Evolutionary conservation across 64 coral and sea anemone species (phyloP).

Genomic region (Porites lutea): DNA sequence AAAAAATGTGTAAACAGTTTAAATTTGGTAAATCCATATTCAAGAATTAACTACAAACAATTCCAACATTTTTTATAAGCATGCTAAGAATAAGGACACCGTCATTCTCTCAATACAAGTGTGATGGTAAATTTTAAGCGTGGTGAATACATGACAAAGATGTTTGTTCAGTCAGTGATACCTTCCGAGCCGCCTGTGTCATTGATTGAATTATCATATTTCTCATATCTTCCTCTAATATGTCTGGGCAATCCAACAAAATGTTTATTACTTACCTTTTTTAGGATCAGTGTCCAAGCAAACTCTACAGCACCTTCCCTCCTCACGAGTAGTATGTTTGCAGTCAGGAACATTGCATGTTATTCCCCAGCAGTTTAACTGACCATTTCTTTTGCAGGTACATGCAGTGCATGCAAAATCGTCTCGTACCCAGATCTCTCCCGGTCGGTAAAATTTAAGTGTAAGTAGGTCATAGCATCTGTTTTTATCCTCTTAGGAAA

Average conservation of each 20-base stretch:
- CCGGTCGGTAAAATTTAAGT: slow-evolving; percentile 49
- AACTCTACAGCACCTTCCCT: slow-evolving; percentile 76
- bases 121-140: too few species aligned
- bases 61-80: too few species aligned
- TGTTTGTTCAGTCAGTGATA: too few species aligned
- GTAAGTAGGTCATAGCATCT: slow-evolving; percentile 62
- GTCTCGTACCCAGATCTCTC: slow-evolving; percentile 67
- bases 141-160: too few species aligned
- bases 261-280: slow-evolving; percentile 35
- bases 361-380: slow-evolving; percentile 58
- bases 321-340: neutral
- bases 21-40: neutral
- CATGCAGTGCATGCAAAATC: slow-evolving; percentile 74
- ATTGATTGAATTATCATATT: too few species aligned
- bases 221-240: neutral
- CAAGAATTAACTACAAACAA: too few species aligned
- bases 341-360: slow-evolving; percentile 56
- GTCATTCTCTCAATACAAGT: too few species aligned
- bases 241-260: neutral
- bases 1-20: neutral
- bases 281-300: slow-evolving; percentile 55
- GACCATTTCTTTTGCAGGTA: slow-evolving; percentile 36
- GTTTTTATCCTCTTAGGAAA: neutral
- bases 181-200: too few species aligned
- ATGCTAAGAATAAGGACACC: too few species aligned